These are phyloP conservation scores for Adrianichthys oophorus DNA, from an alignment of 2,797 vertebrate species.

Conservation along the genomic window DNA sequence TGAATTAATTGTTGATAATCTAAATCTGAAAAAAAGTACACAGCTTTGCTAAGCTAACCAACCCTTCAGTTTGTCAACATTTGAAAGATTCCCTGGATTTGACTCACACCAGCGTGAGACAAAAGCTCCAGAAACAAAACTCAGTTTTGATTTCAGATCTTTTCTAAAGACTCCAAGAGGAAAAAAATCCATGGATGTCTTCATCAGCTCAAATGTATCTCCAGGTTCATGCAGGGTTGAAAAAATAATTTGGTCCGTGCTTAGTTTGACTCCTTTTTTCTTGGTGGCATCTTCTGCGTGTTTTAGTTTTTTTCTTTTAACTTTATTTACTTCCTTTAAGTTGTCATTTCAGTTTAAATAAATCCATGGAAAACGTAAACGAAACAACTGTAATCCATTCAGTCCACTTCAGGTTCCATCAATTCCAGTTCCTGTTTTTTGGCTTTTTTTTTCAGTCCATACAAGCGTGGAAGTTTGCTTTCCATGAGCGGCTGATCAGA, in stretches of 20 bases:
- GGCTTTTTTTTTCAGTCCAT: conserved; percentile 56
- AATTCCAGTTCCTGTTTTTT: conserved; percentile 44
- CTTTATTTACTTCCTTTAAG: conserved; percentile 57
- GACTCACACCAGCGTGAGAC: conserved; percentile 67
- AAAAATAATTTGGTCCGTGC: conserved; percentile 67
- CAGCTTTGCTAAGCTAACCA: conserved; percentile 27
- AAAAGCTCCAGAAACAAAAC: conserved; percentile 53
- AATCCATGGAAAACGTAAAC: conserved; percentile 67
- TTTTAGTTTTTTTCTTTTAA: conserved; percentile 56
- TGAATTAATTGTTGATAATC: conserved; percentile 30
- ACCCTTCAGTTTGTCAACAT: conserved; percentile 50
- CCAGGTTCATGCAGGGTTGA: too few relatives aligned
- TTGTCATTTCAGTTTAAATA: conserved; percentile 60
- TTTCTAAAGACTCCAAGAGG: conserved; percentile 50
- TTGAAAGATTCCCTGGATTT: conserved; percentile 38
- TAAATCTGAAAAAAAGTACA: conserved; percentile 41
- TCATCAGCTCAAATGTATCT: conserved; percentile 34
- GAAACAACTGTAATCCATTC: conserved; percentile 68
- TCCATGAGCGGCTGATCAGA: conserved; percentile 54
- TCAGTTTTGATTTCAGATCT: conserved; percentile 48
- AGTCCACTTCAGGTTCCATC: conserved; percentile 66
- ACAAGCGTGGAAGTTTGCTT: conserved; percentile 56
- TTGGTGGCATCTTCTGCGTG: conserved; percentile 31
- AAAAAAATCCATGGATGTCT: conserved; percentile 66
- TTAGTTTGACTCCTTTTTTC: conserved; percentile 41